Evolutionary conservation across 2,888 invertebrate species (phyloP), one percentile per base, ranked within the genome.

Genomic region (Patella ulyssiponensis): DNA sequence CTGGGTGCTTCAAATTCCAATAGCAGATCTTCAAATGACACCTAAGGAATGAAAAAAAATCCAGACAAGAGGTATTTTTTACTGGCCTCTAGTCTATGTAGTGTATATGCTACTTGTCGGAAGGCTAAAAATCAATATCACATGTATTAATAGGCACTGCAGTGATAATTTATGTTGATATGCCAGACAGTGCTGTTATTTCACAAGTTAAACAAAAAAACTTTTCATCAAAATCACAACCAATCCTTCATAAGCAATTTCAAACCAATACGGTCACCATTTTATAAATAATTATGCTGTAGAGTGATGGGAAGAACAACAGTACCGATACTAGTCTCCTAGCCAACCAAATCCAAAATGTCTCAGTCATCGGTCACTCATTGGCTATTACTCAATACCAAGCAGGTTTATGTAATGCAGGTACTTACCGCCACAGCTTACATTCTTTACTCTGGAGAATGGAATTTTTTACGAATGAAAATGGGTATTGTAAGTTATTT

Each of bases 151-250:
- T 64, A 64, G 64, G 23, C 64, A 64, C 64, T 64, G 64, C 64
- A 64, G 64, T 64, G 64, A 64, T 64, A 64, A 64, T 64, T 64
- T 64, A 64, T 64, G 64, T 64, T 64, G 64, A 64, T 64, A 64
- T 64, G 20, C 64, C 64, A 64, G 64, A 64, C 64, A 64, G 20
- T 23, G 20, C 64, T 64, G 20, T 64, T 64, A 64, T 64, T 64
- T 64, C 20, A 64, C 64, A 64, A 64, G 20, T 64, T 64, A 14
- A 20, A 20, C 64, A 20, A 9, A 64, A 64, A 64, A 64, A 64
- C 20, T 64, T 64, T 64, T 44, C 44, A 44, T 44, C 44, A 44
- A 44, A 44, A 44, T 44, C 44, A 44, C 44, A 44, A 44, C 44
- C 44, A 44, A 44, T 44, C 9, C 44, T 44, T 44, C 44, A 44